Conservation (phyloP, 2,888 invertebrate genomes). For the Lasioglossum zephyrum region DNA sequence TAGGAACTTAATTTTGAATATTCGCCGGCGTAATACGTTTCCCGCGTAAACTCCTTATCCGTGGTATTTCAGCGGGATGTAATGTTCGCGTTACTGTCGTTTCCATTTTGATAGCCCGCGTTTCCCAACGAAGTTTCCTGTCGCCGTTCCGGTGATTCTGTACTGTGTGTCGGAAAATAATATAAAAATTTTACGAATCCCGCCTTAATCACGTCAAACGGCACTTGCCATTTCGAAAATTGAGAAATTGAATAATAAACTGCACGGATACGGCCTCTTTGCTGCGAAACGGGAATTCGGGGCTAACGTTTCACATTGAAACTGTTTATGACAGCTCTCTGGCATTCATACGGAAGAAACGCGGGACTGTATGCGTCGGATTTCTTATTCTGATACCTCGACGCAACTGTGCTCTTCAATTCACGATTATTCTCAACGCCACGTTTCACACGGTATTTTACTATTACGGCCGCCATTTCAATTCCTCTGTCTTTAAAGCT, state of each 20-base stretch:
- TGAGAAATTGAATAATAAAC: constrained; percentile 4
- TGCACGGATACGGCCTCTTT: background rate
- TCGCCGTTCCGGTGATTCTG: background rate
- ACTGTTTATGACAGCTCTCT: constrained; percentile 18
- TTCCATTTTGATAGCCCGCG: constrained; percentile 18
- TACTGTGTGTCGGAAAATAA: background rate
- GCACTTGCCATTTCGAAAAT: background rate
- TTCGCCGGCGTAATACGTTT: constrained; percentile 33
- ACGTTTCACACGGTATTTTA: background rate
- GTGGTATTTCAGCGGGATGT: constrained; percentile 11
- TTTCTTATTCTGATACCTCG: background rate
- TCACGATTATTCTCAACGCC: constrained; percentile 3
- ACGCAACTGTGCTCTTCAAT: constrained; percentile 20
- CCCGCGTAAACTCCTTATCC: constrained; percentile 42
- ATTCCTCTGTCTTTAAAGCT: background rate
- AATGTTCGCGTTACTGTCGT: background rate
- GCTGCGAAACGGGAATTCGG: background rate
- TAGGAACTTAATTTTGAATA: constrained; percentile 52
- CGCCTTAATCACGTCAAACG: background rate
- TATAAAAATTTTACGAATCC: background rate
- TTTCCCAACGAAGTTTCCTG: background rate
- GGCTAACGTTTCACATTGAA: background rate
- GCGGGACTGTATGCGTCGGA: too few relatives aligned
- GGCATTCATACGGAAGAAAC: constrained; percentile 1
- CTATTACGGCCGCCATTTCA: background rate